phyloP scores from a whole-genome alignment of 2,797 vertebrate species.

The Distichodus sexfasciatus region DNA sequence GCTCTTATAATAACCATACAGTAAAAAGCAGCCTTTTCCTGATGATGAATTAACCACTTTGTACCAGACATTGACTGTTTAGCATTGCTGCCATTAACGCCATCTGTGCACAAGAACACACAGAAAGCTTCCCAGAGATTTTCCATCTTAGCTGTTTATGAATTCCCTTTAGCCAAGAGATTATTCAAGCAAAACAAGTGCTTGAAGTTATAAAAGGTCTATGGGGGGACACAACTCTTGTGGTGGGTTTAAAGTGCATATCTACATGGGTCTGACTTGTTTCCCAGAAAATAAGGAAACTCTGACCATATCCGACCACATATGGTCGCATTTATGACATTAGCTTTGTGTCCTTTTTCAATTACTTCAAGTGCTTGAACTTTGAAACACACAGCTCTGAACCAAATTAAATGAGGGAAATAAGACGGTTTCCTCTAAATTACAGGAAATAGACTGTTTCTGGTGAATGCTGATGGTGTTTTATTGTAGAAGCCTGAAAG shows the following conservation, averaged over 20 bases:
- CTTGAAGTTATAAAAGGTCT: neutral
- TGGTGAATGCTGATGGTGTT: neutral
- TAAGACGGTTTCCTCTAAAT: neutral
- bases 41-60: neutral
- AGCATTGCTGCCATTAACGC: too few relatives aligned
- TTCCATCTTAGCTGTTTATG: neutral
- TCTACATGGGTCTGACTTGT: neutral
- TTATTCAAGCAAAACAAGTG: neutral
- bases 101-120: neutral
- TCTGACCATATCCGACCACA: conserved; percentile 6
- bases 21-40: neutral
- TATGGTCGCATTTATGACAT: conserved; percentile 6
- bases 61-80: neutral
- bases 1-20: neutral
- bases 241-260: neutral
- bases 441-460: neutral
- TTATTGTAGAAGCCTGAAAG: neutral
- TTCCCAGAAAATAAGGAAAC: neutral
- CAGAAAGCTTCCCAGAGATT: neutral
- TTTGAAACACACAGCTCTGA: neutral
- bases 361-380: neutral
- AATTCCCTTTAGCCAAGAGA: neutral
- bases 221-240: neutral
- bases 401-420: conserved; percentile 2
- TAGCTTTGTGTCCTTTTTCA: neutral